These are phyloP conservation scores for Rhineura floridana DNA, from an alignment of 2,113 vertebrate species.

Conservation along the genomic window DNA sequence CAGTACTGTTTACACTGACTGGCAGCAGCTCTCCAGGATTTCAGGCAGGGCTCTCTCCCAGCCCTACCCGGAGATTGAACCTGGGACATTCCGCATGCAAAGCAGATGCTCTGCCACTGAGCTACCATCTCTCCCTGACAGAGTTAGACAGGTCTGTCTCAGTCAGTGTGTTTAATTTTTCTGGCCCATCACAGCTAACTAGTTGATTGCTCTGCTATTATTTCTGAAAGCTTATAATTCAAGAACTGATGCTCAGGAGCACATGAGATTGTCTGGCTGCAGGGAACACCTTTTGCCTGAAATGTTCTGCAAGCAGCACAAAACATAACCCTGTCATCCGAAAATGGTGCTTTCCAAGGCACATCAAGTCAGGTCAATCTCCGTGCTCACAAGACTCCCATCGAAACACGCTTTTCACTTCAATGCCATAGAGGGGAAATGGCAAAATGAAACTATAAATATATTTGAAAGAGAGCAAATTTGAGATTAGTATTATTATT, in stretches of 20 bases:
- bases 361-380: background rate
- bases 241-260: constrained; percentile 9
- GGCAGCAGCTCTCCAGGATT: no score
- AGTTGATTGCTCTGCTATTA: background rate
- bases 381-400: background rate
- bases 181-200: background rate
- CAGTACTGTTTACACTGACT: no score
- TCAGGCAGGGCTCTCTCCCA: no score
- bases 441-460: background rate
- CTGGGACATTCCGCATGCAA: no score
- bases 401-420: background rate
- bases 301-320: background rate
- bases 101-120: no score
- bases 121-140: no score
- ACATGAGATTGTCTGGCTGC: constrained; percentile 41
- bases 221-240: background rate
- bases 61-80: no score
- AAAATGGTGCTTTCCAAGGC: background rate
- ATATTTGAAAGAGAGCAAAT: background rate
- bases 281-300: constrained; percentile 56
- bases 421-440: rapidly evolving
- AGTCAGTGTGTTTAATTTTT: background rate
- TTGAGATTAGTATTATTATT: no score
- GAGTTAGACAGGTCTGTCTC: background rate
- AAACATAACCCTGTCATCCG: background rate